These are phyloP conservation scores for Lutraria rhynchaena DNA, from an alignment of 1,140 invertebrate genomes.

Conservation along the genomic window DNA sequence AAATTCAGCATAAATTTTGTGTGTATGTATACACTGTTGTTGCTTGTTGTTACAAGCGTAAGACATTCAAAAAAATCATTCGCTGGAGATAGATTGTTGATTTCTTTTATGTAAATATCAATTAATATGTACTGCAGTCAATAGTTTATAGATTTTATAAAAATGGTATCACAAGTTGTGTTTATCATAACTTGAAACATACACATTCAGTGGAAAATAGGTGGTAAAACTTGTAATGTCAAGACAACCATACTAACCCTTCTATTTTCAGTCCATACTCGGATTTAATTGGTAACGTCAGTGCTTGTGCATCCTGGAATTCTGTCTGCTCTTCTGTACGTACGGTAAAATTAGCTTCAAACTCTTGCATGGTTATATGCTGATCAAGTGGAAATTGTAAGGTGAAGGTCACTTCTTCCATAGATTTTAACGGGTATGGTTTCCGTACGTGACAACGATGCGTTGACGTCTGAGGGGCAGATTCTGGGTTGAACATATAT, in stretches of 20 bases:
- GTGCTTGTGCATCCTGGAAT: neutral
- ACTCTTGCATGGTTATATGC: slow-evolving; percentile 16
- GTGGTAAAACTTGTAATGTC: no score
- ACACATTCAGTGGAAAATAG: no score
- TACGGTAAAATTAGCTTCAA: slow-evolving; percentile 50
- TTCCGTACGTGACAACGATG: slow-evolving; percentile 45
- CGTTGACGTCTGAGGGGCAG: neutral
- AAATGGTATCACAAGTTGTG: no score
- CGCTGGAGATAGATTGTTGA: no score
- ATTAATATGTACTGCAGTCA: no score
- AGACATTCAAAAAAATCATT: no score
- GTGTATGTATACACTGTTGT: no score
- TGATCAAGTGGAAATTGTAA: slow-evolving; percentile 39
- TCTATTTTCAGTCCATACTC: slow-evolving; percentile 44
- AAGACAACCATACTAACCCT: slow-evolving; percentile 44
- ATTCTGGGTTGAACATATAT: neutral
- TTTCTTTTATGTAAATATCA: no score
- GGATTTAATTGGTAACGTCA: slow-evolving; percentile 35
- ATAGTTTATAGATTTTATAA: no score
- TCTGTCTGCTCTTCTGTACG: slow-evolving; percentile 34
- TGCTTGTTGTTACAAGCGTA: no score
- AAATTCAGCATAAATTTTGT: no score
- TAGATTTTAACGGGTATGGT: slow-evolving; percentile 42
- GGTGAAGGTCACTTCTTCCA: slow-evolving; percentile 24
- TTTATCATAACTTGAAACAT: no score